Evolutionary conservation across 23 tunicate species (phyloP), one percentile per base, ranked within the genome.

Genomic region (Styela clava): DNA sequence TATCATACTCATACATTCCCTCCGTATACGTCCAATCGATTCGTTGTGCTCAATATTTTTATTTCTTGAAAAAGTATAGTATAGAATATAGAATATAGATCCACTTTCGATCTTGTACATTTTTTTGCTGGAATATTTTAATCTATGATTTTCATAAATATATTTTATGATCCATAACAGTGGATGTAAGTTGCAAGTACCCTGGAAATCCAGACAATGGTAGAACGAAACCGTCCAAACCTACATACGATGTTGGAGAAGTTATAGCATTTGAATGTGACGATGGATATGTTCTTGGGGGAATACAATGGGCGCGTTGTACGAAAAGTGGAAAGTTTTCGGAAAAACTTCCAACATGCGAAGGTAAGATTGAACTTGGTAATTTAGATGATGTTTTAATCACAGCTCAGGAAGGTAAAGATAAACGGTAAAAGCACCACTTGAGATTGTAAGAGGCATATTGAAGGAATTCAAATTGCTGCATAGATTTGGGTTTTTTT

Each of bases 151-250:
- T n/a, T n/a, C n/a, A n/a, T n/a, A n/a, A n/a, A n/a, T n/a, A n/a
- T n/a, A n/a, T n/a, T n/a, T n/a, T n/a, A n/a, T n/a, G n/a, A n/a
- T n/a, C n/a, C n/a, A n/a, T n/a, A n/a, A 31, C 78, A 31, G 62
- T 36, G 64, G 84, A 51, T 16, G 82, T 34, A 24, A 70, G 18
- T 0, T 82, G 85, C 33, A 23, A 35, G 22, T 69, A 30, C n/a
- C 78, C 74, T 7, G 74, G 62, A 26, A 61, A 61, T 16, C 85
- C 85, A 16, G 78, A 30, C 21, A 82, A 82, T 61, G 85, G 85
- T 22, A 30, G 34, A 30, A 56, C 26, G 12, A 68, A 31, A 1
- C 74, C 78, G 0, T 20, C 62, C 2, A 69, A 69, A 35, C 64
- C 64, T 20, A 69, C 52, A n/a, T 82, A 82, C 62, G 61, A 30